Percentiles rank a stretch among this genome's conserved stretches.
Conservation (phyloP, 2,113 vertebrate species). For the Campylorhamphus procurvoides region DNA sequence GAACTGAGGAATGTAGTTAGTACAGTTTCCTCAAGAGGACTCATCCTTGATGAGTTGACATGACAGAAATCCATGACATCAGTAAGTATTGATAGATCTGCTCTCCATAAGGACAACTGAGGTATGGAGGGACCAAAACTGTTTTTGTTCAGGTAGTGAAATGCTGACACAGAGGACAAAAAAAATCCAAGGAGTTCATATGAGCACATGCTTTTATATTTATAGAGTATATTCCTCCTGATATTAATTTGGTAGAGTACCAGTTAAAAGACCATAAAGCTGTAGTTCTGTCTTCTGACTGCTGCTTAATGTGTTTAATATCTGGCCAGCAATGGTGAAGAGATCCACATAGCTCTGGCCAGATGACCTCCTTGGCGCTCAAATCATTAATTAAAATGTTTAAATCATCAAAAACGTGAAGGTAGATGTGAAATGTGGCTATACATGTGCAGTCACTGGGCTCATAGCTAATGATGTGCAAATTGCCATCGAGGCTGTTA, state of each 20-base stretch:
- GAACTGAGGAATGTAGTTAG: neutral
- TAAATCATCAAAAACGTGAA: neutral
- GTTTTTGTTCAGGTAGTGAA: neutral
- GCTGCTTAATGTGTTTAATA: neutral
- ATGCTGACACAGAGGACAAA: neutral
- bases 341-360: fast-evolving
- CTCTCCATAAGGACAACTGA: neutral
- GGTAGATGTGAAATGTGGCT: neutral
- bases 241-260: neutral
- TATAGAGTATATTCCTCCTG: neutral
- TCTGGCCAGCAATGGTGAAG: neutral
- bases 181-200: neutral
- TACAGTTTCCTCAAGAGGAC: neutral
- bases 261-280: neutral
- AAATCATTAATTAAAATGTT: slow-evolving; percentile 18
- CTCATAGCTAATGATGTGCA: neutral
- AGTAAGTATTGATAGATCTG: neutral
- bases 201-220: neutral
- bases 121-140: neutral
- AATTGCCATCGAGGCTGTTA: neutral
- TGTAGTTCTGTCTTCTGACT: neutral
- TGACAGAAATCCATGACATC: neutral
- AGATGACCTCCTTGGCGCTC: neutral
- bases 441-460: neutral
- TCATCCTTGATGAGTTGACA: neutral